Conservation (phyloP, 1,140 invertebrate species). For the Chelonus insularis region DNA sequence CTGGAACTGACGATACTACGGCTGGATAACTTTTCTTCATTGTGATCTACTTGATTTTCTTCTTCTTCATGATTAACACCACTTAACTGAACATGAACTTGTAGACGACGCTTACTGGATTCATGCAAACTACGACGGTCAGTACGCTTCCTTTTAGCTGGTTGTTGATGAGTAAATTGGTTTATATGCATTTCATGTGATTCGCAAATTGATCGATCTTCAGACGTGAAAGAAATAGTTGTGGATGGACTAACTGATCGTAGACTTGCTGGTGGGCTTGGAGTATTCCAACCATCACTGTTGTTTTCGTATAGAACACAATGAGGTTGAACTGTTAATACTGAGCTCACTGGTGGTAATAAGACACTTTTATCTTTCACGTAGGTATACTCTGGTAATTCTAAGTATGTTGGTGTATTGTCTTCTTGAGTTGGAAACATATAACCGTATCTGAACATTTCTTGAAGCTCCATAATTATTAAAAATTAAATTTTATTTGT, state of each 20-base stretch:
- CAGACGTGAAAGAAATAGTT: conserved; percentile 41
- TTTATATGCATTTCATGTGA: not conserved
- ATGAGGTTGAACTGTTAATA: conserved; percentile 41
- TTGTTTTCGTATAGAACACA: conserved; percentile 50
- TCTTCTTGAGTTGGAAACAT: conserved; percentile 52
- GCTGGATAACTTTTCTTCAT: conserved; percentile 37
- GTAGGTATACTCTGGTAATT: conserved; percentile 46
- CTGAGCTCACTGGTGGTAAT: conserved; percentile 48
- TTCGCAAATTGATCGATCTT: conserved; percentile 23
- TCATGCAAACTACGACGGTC: not conserved
- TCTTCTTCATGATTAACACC: conserved; percentile 24
- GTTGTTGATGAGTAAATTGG: not conserved
- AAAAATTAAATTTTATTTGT: not conserved
- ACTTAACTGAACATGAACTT: conserved; percentile 23
- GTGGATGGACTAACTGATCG: conserved; percentile 62
- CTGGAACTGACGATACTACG: conserved; percentile 39
- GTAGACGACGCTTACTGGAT: conserved; percentile 1
- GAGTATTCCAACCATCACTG: conserved; percentile 66
- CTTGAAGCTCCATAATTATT: conserved; percentile 49
- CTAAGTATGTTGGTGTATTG: conserved; percentile 42
- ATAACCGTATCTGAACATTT: conserved; percentile 58
- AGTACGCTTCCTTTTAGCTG: not conserved
- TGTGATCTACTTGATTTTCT: conserved; percentile 7
- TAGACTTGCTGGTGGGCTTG: conserved; percentile 62
- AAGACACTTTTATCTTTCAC: conserved; percentile 41